Percentiles rank a stretch among this genome's conserved stretches.
These are phyloP conservation scores for Microtus richardsoni DNA, from an alignment of 2,113 vertebrate species.

Conservation along the genomic window DNA sequence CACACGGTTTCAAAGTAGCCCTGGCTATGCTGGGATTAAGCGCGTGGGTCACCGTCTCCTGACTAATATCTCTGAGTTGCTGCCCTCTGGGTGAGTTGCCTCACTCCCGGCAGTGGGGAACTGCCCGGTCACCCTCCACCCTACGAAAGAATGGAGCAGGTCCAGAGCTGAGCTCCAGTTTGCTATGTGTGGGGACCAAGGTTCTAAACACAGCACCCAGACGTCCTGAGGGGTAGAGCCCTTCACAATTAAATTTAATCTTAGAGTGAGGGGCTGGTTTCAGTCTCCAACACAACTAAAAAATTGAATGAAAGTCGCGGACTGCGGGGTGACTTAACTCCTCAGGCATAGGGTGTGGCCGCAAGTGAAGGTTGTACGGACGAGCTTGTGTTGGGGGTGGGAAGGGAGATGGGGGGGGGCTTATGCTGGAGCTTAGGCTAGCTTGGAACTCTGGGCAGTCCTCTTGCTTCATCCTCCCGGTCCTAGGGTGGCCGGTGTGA, in stretches of 20 bases:
- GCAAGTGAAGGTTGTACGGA: too few relatives aligned
- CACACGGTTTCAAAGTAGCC: too few relatives aligned
- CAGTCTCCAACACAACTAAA: not conserved
- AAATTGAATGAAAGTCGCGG: too few relatives aligned
- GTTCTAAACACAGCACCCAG: not conserved
- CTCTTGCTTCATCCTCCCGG: not conserved
- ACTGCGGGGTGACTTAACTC: too few relatives aligned
- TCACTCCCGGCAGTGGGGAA: too few relatives aligned
- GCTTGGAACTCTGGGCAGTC: not conserved
- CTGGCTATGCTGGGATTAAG: too few relatives aligned
- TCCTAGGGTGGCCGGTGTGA: not conserved
- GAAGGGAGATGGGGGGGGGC: too few relatives aligned
- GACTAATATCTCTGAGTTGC: too few relatives aligned
- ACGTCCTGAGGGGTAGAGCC: not conserved
- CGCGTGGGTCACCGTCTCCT: too few relatives aligned
- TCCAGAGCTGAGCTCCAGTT: not conserved
- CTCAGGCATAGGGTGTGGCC: too few relatives aligned
- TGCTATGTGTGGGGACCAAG: not conserved
- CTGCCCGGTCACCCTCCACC: not conserved
- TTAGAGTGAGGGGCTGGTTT: not conserved
- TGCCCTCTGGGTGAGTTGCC: too few relatives aligned
- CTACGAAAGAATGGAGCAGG: not conserved
- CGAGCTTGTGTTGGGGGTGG: not conserved
- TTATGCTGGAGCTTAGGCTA: not conserved
- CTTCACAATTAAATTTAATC: not conserved